Evolutionary conservation across 2,113 vertebrate genomes (phyloP).

Genomic region (Cyprinodon variegatus): DNA sequence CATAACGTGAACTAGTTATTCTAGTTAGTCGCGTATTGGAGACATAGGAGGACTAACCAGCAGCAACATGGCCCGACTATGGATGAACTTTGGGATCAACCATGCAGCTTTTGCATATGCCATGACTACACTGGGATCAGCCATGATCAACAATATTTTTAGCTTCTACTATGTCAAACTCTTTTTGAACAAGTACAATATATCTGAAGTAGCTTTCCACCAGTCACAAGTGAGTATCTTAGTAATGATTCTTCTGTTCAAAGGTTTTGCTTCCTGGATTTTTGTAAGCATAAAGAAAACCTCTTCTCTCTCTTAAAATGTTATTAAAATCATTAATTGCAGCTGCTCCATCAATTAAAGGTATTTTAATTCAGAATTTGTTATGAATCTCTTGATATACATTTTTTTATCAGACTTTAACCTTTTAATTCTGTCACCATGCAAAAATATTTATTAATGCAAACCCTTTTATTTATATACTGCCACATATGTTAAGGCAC

Average conservation of each 20-base stretch:
- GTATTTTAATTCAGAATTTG: not conserved
- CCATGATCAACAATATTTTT: constrained; percentile 91
- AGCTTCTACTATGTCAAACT: constrained; percentile 94
- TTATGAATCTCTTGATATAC: not conserved
- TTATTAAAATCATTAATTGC: not conserved
- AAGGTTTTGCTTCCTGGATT: not conserved
- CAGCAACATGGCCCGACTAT: constrained; percentile 59
- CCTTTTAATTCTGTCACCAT: not conserved
- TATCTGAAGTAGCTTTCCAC: constrained; percentile 88
- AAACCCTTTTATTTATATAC: no score
- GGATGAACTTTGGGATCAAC: constrained; percentile 68
- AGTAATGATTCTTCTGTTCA: not conserved
- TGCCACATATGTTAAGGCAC: no score
- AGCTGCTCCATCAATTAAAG: not conserved
- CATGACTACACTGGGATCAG: constrained; percentile 87
- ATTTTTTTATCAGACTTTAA: not conserved
- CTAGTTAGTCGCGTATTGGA: constrained; percentile 11
- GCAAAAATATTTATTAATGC: no score
- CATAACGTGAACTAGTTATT: not conserved
- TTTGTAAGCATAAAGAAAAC: not conserved
- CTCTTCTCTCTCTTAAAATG: not conserved
- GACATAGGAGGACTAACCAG: constrained; percentile 1
- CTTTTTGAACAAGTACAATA: constrained; percentile 86
- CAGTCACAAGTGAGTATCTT: constrained; percentile 83
- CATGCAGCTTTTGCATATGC: constrained; percentile 83